Base-by-base conservation (phyloP, 1,140 invertebrate genomes). In the Wiebesia pumilae region DNA sequence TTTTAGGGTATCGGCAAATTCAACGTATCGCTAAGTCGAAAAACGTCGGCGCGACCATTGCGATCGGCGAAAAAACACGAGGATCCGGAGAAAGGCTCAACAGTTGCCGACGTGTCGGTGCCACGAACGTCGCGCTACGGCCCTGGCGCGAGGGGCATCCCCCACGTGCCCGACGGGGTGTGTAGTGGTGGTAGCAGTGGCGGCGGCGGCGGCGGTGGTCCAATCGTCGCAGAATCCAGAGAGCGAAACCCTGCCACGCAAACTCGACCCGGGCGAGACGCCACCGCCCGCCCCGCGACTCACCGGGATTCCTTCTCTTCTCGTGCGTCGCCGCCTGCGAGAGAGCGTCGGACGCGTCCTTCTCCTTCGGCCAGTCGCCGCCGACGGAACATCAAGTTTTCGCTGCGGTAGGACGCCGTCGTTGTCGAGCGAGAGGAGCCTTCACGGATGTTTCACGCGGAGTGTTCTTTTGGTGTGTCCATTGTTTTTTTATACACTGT, bases 141-240 rank as follows among this genome's bases (percentile, higher is more conserved):
- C 87, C 88, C 89, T 89, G 88, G 40, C 27, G 43, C 33, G 62
- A 14, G 78, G 47, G 33, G 69, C 79, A 93, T 89, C 85, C 88
- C 88, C 87, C 87, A 90, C 91, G 91, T 91, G 87, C 89, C 86
- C 86, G 85, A 89, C 91, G 91, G 90, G 86, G 88, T 83, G 27
- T 10, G 1, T 16, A 27, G 81, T 30, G 51, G 86, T 58, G 81
- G 80, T 65, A 4, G 27, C 43, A 33, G 51, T 0, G 27, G 38
- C 47, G 65, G 85, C 62, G 83, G 88, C 87, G 86, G 88, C 67
- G 81, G 78, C 82, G 75, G 40, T 89, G 93, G 92, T 93, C 93
- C 93, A 94, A 93, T 94, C 93, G 93, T 92, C 93, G 92, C 92
- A 93, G 92, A 93, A 94, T 94, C 91, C 90, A 83, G 89, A 89